phyloP scores from a whole-genome alignment of 2,113 vertebrate species.

The Ciconia stormi region DNA sequence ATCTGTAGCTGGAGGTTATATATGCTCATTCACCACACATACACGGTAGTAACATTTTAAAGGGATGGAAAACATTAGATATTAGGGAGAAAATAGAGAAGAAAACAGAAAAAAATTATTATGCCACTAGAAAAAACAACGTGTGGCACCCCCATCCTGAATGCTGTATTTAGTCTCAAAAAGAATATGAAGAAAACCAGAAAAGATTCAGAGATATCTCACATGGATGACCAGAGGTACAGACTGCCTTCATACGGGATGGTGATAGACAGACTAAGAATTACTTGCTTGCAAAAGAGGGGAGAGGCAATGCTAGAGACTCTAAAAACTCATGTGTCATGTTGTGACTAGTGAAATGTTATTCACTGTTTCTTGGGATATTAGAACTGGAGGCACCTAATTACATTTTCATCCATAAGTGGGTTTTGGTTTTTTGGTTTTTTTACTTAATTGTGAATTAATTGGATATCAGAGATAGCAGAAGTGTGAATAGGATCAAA shows the following conservation, averaged over 20 bases:
- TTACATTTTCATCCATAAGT: neutral
- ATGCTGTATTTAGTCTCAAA: neutral
- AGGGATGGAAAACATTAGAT: neutral
- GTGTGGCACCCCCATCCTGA: neutral
- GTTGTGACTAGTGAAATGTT: neutral
- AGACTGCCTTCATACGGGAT: too few relatives aligned
- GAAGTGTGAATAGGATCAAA: neutral
- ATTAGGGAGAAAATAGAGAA: neutral
- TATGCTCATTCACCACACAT: neutral
- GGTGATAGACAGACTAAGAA: neutral
- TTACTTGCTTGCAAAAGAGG: neutral
- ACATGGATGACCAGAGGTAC: neutral
- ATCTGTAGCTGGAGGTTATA: neutral
- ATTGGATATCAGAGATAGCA: neutral
- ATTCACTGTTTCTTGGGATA: neutral
- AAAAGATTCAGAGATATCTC: neutral
- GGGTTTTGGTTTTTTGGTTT: neutral
- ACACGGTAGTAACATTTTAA: neutral
- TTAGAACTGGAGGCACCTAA: neutral
- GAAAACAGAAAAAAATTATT: neutral
- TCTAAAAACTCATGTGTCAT: neutral
- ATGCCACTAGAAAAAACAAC: neutral
- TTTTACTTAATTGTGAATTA: neutral
- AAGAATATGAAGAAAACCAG: neutral
- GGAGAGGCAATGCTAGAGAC: neutral